phyloP scores from a whole-genome alignment of 2,888 invertebrate species.

The Tenodera sinensis region DNA sequence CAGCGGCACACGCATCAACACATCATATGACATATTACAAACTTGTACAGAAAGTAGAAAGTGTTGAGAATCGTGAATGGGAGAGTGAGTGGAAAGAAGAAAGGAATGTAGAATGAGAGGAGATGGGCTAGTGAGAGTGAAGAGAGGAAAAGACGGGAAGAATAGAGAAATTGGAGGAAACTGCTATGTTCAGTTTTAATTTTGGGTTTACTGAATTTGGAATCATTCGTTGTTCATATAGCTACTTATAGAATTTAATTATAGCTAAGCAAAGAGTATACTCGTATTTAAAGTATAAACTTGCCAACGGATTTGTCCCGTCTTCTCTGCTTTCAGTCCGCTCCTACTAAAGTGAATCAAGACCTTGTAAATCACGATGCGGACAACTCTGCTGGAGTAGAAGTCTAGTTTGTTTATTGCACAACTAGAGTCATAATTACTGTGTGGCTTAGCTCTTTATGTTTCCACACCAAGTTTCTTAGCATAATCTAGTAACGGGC shows the following conservation, averaged over 20 bases:
- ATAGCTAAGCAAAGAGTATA: neutral
- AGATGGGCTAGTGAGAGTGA: too few relatives aligned
- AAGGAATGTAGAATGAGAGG: too few relatives aligned
- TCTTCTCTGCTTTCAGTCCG: neutral
- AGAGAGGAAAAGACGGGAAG: too few relatives aligned
- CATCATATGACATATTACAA: too few relatives aligned
- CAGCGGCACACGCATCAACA: too few relatives aligned
- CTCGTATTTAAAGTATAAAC: neutral
- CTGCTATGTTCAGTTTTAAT: too few relatives aligned
- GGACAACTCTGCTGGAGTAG: neutral
- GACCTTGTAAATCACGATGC: neutral
- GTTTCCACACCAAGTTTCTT: neutral
- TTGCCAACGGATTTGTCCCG: neutral
- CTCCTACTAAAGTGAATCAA: neutral
- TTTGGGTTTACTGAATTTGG: too few relatives aligned
- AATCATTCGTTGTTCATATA: too few relatives aligned
- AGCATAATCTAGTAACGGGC: neutral
- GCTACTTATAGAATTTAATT: neutral
- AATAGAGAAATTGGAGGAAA: too few relatives aligned
- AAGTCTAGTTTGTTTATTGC: neutral
- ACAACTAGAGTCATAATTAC: neutral
- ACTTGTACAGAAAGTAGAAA: too few relatives aligned
- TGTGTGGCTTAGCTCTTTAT: neutral
- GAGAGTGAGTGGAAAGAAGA: too few relatives aligned
- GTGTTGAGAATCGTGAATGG: too few relatives aligned